Evolutionary conservation across 2,888 invertebrate species (phyloP).

Genomic region (Camptogramma bilineatum): DNA sequence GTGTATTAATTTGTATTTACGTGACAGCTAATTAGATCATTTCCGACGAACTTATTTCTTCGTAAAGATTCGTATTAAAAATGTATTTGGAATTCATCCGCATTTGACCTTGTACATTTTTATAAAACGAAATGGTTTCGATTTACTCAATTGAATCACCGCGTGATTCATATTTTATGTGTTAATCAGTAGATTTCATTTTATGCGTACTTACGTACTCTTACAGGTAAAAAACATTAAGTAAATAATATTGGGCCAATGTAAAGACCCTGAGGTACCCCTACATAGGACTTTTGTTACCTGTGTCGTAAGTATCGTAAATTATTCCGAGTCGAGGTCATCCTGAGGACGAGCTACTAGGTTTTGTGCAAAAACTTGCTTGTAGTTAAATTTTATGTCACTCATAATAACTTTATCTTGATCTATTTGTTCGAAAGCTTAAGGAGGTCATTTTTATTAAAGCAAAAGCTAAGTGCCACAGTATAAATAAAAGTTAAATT

Average conservation of each 20-base stretch:
- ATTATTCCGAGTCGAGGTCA: slow-evolving; percentile 16
- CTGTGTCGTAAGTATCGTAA: slow-evolving; percentile 20
- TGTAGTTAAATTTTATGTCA: slow-evolving; percentile 8
- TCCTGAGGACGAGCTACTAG: slow-evolving; percentile 8
- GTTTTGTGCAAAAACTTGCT: slow-evolving; percentile 14
- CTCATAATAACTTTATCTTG: slow-evolving; percentile 11
- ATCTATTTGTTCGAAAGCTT: slow-evolving; percentile 17
- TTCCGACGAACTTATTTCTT: too few species aligned
- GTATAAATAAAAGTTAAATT: too few species aligned
- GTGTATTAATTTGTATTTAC: too few species aligned
- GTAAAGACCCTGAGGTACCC: slow-evolving; percentile 27
- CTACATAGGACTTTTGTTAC: slow-evolving; percentile 17
- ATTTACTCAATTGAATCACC: background rate
- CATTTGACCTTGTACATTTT: background rate
- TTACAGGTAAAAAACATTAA: slow-evolving; percentile 7
- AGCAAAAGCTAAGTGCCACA: too few species aligned
- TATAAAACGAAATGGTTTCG: background rate
- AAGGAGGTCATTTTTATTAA: background rate
- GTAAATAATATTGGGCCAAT: slow-evolving; percentile 21
- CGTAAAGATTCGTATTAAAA: too few species aligned
- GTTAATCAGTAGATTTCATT: background rate
- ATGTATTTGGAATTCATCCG: background rate
- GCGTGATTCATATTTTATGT: background rate
- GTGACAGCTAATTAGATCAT: too few species aligned
- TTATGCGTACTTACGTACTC: background rate